phyloP scores from a whole-genome alignment of 2,113 vertebrate genomes.

The Hypocryptadius cinnamomeus region DNA sequence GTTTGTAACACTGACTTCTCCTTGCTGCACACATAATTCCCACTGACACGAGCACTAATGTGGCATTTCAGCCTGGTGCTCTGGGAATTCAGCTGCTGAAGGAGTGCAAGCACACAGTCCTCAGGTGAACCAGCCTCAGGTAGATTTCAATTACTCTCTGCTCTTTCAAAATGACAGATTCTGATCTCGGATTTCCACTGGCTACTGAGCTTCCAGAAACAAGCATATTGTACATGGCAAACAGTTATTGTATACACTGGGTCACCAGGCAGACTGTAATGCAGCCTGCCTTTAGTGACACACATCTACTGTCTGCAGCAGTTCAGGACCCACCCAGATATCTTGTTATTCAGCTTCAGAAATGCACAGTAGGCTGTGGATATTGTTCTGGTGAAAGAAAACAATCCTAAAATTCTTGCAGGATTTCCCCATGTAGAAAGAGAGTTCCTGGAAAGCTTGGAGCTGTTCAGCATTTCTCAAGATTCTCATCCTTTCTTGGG shows the following conservation, averaged over 20 bases:
- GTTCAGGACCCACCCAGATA: neutral
- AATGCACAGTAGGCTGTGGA: neutral
- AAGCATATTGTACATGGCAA: neutral
- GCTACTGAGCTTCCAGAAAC: neutral
- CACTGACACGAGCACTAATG: neutral
- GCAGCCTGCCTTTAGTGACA: neutral
- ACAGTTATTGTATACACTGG: neutral
- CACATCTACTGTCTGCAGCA: neutral
- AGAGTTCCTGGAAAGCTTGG: neutral
- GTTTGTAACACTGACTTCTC: neutral
- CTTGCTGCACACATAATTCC: neutral
- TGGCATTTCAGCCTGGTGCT: neutral
- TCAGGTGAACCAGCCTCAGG: neutral
- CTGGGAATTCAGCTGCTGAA: neutral
- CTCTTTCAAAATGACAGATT: constrained; percentile 19
- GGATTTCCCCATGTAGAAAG: neutral
- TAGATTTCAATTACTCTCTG: constrained; percentile 1
- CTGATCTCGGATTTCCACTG: neutral
- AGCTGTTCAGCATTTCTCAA: neutral
- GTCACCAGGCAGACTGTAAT: neutral
- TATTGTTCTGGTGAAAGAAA: neutral
- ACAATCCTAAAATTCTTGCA: neutral
- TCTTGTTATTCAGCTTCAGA: neutral
- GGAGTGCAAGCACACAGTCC: neutral
- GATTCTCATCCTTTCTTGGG: neutral